Percentiles rank a stretch among this genome's conserved stretches.
Evolutionary conservation across 1,140 invertebrate genomes (phyloP).

Genomic region (Maniola jurtina): DNA sequence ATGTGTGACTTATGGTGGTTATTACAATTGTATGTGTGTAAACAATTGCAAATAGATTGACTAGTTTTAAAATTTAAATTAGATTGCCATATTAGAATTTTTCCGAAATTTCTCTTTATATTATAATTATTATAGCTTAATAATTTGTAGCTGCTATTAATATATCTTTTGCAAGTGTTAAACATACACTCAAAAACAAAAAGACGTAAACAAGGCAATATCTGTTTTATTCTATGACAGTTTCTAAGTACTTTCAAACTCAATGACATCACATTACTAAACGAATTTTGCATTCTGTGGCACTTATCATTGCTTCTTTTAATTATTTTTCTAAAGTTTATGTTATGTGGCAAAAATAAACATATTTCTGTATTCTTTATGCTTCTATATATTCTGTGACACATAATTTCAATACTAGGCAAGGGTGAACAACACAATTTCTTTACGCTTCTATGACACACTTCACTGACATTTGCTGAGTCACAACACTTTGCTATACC

Average conservation of each 20-base stretch:
- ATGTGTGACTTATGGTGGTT: background rate
- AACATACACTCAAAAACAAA: background rate
- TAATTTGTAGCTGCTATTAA: background rate
- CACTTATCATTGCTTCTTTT: background rate
- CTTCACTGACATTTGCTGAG: constrained; percentile 4
- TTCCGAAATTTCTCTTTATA: background rate
- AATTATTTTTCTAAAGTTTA: too few species aligned
- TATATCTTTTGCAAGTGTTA: background rate
- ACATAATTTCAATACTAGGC: background rate
- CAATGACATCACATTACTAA: background rate
- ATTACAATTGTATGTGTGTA: too few species aligned
- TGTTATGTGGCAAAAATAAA: background rate
- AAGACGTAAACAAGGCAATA: background rate
- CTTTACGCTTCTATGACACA: constrained; percentile 5
- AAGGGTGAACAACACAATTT: constrained; percentile 7
- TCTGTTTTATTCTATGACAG: background rate
- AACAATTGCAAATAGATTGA: background rate
- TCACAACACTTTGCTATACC: constrained; percentile 1
- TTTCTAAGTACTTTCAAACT: background rate
- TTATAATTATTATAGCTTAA: constrained; percentile 2
- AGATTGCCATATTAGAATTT: background rate
- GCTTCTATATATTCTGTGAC: background rate
- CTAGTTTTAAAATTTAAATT: background rate
- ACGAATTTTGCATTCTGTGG: background rate
- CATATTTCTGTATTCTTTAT: background rate